Evolutionary conservation across 1,140 invertebrate genomes (phyloP).

Genomic region (Trissolcus basalis): DNA sequence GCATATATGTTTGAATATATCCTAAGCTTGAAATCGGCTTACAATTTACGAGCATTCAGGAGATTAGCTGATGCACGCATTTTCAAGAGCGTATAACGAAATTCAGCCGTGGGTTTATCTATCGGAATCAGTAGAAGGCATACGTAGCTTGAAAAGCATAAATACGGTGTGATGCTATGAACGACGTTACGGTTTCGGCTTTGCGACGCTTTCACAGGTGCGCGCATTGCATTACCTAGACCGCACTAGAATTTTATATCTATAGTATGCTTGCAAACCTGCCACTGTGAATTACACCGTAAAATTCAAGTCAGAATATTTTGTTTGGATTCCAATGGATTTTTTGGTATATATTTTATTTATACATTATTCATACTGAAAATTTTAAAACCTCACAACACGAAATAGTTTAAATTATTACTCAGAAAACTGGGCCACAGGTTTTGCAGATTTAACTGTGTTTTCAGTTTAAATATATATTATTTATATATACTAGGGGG

Average conservation of each 20-base stretch:
- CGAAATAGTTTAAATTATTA: too few relatives aligned
- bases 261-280: constrained; percentile 7
- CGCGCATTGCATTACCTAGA: constrained; percentile 44
- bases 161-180: constrained; percentile 10
- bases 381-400: too few relatives aligned
- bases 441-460: not conserved
- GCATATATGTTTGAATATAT: too few relatives aligned
- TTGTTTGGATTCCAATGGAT: not conserved
- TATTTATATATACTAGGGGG: too few relatives aligned
- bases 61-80: constrained; percentile 33
- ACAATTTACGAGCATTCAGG: constrained; percentile 14
- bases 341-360: constrained; percentile 10
- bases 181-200: constrained; percentile 27
- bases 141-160: constrained; percentile 27
- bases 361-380: too few relatives aligned
- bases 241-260: constrained; percentile 25
- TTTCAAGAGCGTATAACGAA: constrained; percentile 33
- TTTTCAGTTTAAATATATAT: too few relatives aligned
- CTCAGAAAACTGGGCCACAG: too few relatives aligned
- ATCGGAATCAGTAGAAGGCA: constrained; percentile 19
- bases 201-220: constrained; percentile 28
- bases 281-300: constrained; percentile 25
- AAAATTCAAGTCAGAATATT: constrained; percentile 23
- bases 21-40: too few relatives aligned
- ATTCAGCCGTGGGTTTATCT: constrained; percentile 23